A percentile compares a stretch with the other conserved stretches of the same genome.
Conservation (phyloP, 2,888 invertebrate species). For the Netelia fuscicornis region DNA sequence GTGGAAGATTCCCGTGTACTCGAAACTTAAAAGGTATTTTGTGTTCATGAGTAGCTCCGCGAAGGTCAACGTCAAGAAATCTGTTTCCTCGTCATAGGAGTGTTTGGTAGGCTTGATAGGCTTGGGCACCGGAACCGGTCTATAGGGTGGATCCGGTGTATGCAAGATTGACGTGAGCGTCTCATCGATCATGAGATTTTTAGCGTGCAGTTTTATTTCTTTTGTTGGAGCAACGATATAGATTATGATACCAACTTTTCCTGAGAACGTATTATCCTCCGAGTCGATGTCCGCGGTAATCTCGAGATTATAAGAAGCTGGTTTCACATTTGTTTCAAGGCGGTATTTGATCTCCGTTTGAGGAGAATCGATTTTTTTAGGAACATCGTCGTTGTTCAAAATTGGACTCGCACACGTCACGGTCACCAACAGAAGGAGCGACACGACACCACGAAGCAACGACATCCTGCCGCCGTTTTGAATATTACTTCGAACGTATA, state of each 20-base stretch:
- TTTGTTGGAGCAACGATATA: not conserved
- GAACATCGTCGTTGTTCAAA: not conserved
- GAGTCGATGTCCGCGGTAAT: constrained; percentile 85
- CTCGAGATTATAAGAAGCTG: constrained; percentile 85
- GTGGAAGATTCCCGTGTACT: constrained; percentile 86
- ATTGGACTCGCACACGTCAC: constrained; percentile 32
- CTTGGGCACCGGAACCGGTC: not conserved
- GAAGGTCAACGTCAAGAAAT: constrained; percentile 43
- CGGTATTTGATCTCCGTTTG: constrained; percentile 81
- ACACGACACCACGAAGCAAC: constrained; percentile 38
- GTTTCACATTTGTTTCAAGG: constrained; percentile 85
- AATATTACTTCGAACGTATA: not conserved
- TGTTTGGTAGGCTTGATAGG: not conserved
- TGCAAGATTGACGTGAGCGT: not conserved
- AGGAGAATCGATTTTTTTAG: not conserved
- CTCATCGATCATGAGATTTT: constrained; percentile 45
- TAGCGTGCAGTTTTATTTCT: constrained; percentile 61
- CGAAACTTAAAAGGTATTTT: constrained; percentile 86
- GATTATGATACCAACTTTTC: constrained; percentile 28
- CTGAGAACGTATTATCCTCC: constrained; percentile 50
- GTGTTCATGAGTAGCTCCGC: constrained; percentile 56
- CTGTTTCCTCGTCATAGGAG: not conserved
- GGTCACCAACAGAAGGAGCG: constrained; percentile 32
- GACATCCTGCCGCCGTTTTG: constrained; percentile 22
- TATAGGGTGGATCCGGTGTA: not conserved